Percentiles rank a stretch among this genome's conserved stretches.
Conservation (phyloP, 1,140 invertebrate species). For the Bombus terrestris region DNA sequence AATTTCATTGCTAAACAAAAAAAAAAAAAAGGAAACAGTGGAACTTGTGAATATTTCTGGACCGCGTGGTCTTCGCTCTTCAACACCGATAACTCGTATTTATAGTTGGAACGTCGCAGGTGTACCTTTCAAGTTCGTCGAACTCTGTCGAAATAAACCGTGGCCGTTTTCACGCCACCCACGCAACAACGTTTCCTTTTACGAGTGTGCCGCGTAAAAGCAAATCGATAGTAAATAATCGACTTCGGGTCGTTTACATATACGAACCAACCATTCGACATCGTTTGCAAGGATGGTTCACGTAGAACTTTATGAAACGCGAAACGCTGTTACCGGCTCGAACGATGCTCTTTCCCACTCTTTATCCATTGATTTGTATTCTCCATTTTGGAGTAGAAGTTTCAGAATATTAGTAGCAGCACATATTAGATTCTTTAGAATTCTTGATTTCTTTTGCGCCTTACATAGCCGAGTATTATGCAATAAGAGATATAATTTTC, state of each 20-base stretch:
- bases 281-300: not conserved
- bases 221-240: conserved; percentile 47
- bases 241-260: not conserved
- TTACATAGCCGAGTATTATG: not conserved
- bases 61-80: too few relatives aligned
- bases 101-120: not conserved
- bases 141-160: not conserved
- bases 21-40: too few relatives aligned
- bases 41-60: too few relatives aligned
- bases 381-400: not conserved
- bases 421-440: not conserved
- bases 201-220: conserved; percentile 18
- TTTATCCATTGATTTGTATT: not conserved
- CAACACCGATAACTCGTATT: not conserved
- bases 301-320: conserved; percentile 28
- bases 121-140: not conserved
- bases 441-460: not conserved
- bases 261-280: not conserved
- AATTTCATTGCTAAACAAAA: too few relatives aligned
- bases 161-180: not conserved
- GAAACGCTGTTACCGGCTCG: not conserved
- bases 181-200: conserved; percentile 26
- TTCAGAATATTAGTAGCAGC: not conserved
- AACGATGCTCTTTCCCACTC: not conserved
- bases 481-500: not conserved